Conservation (phyloP, 2,113 vertebrate genomes). For the Daboia siamensis region DNA sequence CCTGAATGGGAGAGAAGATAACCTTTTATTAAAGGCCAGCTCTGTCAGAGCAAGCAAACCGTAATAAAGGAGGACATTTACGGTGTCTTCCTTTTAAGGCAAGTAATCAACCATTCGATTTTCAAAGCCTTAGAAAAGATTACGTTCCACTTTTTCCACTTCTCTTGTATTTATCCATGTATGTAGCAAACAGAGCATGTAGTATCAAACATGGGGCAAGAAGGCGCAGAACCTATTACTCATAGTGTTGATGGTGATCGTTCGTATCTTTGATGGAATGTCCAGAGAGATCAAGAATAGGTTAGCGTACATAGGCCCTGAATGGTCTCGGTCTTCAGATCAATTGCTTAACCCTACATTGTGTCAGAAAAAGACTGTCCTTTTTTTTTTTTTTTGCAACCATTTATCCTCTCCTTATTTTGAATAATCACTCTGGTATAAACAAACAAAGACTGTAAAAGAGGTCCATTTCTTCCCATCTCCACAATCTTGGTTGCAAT, state of each 20-base stretch:
- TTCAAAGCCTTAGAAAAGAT: neutral
- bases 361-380: neutral
- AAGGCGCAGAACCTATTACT: neutral
- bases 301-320: neutral
- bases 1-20: neutral
- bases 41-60: neutral
- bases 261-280: neutral
- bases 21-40: conserved; percentile 11
- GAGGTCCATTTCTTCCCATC: too few relatives aligned
- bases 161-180: neutral
- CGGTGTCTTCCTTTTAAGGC: neutral
- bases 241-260: too few relatives aligned
- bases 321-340: neutral
- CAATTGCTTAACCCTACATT: neutral
- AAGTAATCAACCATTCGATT: neutral
- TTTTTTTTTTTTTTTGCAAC: neutral
- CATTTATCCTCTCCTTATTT: neutral
- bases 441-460: neutral
- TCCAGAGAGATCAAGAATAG: neutral
- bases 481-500: neutral
- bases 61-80: neutral
- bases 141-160: neutral
- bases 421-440: neutral
- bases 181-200: neutral
- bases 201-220: neutral